phyloP scores from a whole-genome alignment of 2,888 invertebrate genomes.

The Ptychoptera albimana region DNA sequence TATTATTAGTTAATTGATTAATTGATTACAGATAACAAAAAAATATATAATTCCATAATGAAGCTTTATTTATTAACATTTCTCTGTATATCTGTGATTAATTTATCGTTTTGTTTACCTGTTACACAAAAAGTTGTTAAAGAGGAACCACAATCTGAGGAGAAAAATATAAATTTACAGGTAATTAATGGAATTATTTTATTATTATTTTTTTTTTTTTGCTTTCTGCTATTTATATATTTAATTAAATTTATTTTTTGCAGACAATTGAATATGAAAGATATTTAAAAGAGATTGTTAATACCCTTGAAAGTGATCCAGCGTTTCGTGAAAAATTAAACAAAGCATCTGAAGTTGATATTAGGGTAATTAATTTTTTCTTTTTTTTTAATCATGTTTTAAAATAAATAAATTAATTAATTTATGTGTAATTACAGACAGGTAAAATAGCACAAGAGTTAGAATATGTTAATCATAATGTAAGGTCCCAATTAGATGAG shows the following conservation, averaged over 20 bases:
- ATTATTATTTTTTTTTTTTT: not conserved
- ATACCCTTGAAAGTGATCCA: constrained; percentile 75
- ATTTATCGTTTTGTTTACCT: not conserved
- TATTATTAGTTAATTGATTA: not conserved
- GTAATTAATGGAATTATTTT: not conserved
- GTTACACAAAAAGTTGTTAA: constrained; percentile 1
- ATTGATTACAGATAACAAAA: too few relatives aligned
- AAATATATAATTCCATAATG: too few relatives aligned
- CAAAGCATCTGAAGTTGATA: constrained; percentile 67
- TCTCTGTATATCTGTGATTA: constrained; percentile 1
- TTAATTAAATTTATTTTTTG: constrained; percentile 3
- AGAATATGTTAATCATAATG: constrained; percentile 75
- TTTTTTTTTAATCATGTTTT: not conserved
- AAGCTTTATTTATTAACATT: too few relatives aligned
- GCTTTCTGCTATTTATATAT: not conserved
- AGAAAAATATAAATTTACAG: not conserved
- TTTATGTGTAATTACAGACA: constrained; percentile 37
- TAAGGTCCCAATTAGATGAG: constrained; percentile 79
- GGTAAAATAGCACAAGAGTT: constrained; percentile 85
- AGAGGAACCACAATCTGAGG: not conserved
- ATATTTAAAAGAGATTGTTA: constrained; percentile 80
- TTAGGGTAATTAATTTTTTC: constrained; percentile 46
- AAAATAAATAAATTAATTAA: not conserved
- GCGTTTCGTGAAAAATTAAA: constrained; percentile 67
- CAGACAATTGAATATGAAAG: constrained; percentile 48